phyloP scores from a whole-genome alignment of 1,140 invertebrate genomes.

The Zelostemma sp. region DNA sequence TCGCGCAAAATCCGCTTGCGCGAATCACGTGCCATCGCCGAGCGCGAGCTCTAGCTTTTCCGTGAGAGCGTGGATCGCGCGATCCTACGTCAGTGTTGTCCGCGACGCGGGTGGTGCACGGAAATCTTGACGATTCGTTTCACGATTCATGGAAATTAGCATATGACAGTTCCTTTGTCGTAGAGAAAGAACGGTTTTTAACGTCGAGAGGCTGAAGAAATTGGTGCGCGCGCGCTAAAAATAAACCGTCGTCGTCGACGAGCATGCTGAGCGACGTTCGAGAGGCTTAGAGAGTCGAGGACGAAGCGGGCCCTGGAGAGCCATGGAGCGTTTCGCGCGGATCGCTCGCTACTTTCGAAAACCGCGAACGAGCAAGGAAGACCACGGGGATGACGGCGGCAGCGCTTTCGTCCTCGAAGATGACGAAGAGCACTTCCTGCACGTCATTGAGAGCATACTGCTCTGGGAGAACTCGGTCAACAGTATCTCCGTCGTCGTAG shows the following conservation, averaged over 20 bases:
- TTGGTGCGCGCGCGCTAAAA: slow-evolving; percentile 19
- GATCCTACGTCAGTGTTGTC: slow-evolving; percentile 28
- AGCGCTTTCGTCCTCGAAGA: slow-evolving; percentile 21
- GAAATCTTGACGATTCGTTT: no score
- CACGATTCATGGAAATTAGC: slow-evolving; percentile 9
- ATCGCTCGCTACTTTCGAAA: slow-evolving; percentile 46
- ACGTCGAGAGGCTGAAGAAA: background rate
- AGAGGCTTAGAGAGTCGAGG: slow-evolving; percentile 20
- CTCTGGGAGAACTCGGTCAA: slow-evolving; percentile 63
- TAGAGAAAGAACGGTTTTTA: background rate
- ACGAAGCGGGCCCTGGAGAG: slow-evolving; percentile 18
- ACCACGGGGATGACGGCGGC: slow-evolving; percentile 3
- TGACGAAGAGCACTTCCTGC: slow-evolving; percentile 35
- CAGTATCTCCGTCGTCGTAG: slow-evolving; percentile 56
- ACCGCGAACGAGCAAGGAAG: slow-evolving; percentile 13
- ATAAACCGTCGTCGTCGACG: slow-evolving; percentile 11
- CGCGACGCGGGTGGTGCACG: slow-evolving; percentile 20
- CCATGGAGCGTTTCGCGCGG: slow-evolving; percentile 51
- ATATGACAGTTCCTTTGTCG: slow-evolving; percentile 2
- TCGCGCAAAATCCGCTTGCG: slow-evolving; percentile 15
- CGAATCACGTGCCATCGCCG: slow-evolving; percentile 23
- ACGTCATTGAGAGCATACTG: slow-evolving; percentile 58
- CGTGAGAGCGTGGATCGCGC: slow-evolving; percentile 18
- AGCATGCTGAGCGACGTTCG: slow-evolving; percentile 16
- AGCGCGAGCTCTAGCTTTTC: background rate